Conservation (phyloP, 2,113 vertebrate genomes). For the Glareola pratincola region DNA sequence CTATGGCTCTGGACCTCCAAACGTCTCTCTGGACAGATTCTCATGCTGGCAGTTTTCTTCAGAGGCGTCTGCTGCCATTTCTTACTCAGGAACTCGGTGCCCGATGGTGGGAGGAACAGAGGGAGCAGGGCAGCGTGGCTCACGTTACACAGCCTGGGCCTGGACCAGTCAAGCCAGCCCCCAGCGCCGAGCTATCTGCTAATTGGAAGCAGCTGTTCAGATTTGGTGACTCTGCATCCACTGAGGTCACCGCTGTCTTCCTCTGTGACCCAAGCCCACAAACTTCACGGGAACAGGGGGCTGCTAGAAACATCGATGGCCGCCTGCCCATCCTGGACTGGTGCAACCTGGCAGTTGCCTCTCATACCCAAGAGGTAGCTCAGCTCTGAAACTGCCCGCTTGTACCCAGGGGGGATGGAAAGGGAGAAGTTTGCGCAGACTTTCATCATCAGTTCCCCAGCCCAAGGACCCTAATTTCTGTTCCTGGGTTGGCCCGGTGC, state of each 20-base stretch:
- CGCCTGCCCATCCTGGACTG: neutral
- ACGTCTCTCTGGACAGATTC: neutral
- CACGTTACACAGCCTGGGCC: slow-evolving; percentile 11
- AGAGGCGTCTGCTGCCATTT: neutral
- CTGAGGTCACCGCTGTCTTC: slow-evolving; percentile 37
- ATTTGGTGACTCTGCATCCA: slow-evolving; percentile 51
- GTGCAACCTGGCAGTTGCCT: neutral
- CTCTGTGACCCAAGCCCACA: neutral
- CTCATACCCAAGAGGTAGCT: neutral
- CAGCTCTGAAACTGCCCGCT: neutral
- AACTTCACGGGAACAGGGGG: neutral
- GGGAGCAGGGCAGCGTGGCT: neutral
- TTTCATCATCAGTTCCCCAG: neutral
- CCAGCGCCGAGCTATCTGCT: neutral
- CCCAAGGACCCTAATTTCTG: neutral
- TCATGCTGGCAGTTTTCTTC: neutral
- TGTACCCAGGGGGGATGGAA: neutral
- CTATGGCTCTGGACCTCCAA: neutral
- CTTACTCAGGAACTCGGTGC: neutral
- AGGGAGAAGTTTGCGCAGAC: neutral
- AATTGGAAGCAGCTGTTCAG: slow-evolving; percentile 69
- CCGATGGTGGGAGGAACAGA: neutral
- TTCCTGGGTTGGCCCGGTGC: neutral
- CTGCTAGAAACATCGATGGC: neutral
- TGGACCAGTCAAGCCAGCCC: neutral